phyloP scores from a whole-genome alignment of 2,797 vertebrate species.

The Spinibarbus caldwelli region DNA sequence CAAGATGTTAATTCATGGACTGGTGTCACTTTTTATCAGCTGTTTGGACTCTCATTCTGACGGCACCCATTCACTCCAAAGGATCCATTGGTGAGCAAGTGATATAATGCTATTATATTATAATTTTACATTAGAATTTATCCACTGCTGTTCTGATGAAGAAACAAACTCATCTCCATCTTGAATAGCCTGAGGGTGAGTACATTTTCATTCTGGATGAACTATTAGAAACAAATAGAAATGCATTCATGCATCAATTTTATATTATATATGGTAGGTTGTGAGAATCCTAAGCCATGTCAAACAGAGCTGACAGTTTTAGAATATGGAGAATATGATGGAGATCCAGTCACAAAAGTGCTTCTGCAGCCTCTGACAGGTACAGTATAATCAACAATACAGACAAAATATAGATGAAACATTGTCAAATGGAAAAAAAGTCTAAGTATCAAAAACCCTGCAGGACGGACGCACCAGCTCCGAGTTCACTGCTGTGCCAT shows the following conservation, averaged over 20 bases:
- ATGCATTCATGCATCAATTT: not conserved
- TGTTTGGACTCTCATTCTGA: not conserved
- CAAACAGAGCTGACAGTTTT: conserved; percentile 87
- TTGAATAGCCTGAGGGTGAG: not conserved
- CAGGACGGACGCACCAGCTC: conserved; percentile 95
- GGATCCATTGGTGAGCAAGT: too few relatives aligned
- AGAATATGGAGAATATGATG: conserved; percentile 86
- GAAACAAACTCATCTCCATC: not conserved
- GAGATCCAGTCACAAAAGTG: conserved; percentile 90
- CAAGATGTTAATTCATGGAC: too few relatives aligned
- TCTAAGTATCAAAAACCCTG: not conserved
- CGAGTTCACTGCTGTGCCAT: conserved; percentile 91
- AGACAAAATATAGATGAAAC: not conserved
- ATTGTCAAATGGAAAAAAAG: not conserved
- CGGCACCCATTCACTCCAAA: not conserved
- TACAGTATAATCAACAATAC: conserved; percentile 51
- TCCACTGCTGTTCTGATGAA: not conserved
- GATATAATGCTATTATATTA: not conserved
- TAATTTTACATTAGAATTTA: not conserved
- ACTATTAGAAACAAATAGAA: too few relatives aligned
- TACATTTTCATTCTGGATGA: not conserved
- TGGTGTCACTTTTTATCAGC: too few relatives aligned
- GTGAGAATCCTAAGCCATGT: conserved; percentile 92
- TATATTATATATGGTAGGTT: conserved; percentile 75
- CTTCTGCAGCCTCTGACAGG: conserved; percentile 92